These are phyloP conservation scores for Homarus americanus DNA, from an alignment of 1,140 invertebrate species.

Conservation along the genomic window DNA sequence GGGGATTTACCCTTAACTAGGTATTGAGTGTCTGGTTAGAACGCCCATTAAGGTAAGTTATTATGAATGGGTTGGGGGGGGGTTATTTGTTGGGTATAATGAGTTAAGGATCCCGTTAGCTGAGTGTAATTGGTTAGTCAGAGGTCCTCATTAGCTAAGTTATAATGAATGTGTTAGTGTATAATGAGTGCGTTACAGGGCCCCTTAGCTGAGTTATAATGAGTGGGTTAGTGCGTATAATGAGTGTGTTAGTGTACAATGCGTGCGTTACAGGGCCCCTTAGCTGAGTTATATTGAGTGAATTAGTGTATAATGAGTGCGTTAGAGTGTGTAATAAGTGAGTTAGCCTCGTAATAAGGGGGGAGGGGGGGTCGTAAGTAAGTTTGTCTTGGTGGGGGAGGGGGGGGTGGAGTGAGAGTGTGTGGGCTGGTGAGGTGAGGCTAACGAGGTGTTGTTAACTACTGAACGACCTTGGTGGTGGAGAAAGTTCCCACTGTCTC, in stretches of 20 bases:
- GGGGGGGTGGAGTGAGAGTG: not conserved
- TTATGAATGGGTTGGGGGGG: not conserved
- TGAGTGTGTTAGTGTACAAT: not conserved
- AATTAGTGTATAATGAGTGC: not conserved
- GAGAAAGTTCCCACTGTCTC: constrained; percentile 27
- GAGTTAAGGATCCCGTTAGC: not conserved
- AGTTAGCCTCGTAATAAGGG: too few species aligned
- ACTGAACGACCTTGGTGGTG: too few species aligned
- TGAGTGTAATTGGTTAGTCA: not conserved
- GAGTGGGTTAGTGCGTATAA: not conserved
- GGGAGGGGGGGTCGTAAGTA: not conserved
- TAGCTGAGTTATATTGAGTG: too few species aligned
- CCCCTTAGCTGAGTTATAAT: not conserved
- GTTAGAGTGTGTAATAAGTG: not conserved
- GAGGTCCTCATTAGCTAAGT: not conserved
- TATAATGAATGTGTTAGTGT: too few species aligned
- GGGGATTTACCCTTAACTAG: too few species aligned
- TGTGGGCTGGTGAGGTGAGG: not conserved
- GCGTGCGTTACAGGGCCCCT: not conserved
- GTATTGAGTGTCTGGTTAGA: too few species aligned
- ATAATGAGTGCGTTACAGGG: not conserved
- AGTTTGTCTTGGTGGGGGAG: not conserved
- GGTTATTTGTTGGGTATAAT: not conserved
- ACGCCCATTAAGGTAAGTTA: too few species aligned
- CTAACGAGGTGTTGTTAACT: not conserved